These are phyloP conservation scores for Atherinomorus stipes DNA, from an alignment of 2,113 vertebrate species.

Conservation along the genomic window DNA sequence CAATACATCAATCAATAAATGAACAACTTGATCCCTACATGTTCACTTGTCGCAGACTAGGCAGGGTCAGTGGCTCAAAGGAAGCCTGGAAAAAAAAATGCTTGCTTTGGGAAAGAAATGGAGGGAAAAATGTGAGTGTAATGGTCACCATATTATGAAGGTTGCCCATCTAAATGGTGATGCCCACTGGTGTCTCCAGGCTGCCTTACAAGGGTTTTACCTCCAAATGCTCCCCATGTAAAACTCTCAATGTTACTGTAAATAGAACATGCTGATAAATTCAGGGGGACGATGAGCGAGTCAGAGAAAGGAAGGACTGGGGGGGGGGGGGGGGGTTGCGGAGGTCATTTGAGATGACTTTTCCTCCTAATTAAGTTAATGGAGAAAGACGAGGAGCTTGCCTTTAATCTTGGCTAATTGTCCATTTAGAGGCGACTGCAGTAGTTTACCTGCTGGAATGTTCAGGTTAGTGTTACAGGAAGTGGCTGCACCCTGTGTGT, in stretches of 20 bases:
- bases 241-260: conserved; percentile 43
- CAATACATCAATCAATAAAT: too few relatives aligned
- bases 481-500: conserved; percentile 40
- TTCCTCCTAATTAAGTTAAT: conserved; percentile 79
- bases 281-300: conserved; percentile 20
- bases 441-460: conserved; percentile 80
- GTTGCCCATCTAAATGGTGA: conserved; percentile 28
- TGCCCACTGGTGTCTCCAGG: conserved; percentile 16
- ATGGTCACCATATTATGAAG: conserved; percentile 24
- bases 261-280: conserved; percentile 41
- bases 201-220: conserved; percentile 55
- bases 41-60: neutral
- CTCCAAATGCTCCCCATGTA: conserved; percentile 53
- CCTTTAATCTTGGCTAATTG: conserved; percentile 83
- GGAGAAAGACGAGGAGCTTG: conserved; percentile 74
- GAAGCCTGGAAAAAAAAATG: neutral
- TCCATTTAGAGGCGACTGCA: conserved; percentile 77
- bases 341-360: conserved; percentile 76
- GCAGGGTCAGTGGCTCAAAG: conserved; percentile 7
- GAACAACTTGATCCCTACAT: conserved; percentile 32
- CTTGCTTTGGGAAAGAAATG: neutral
- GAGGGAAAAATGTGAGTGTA: conserved; percentile 19
- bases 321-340: conserved; percentile 27
- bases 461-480: conserved; percentile 74
- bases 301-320: conserved; percentile 33